phyloP scores from a whole-genome alignment of 2,113 vertebrate species.

The Hystrix brachyura region DNA sequence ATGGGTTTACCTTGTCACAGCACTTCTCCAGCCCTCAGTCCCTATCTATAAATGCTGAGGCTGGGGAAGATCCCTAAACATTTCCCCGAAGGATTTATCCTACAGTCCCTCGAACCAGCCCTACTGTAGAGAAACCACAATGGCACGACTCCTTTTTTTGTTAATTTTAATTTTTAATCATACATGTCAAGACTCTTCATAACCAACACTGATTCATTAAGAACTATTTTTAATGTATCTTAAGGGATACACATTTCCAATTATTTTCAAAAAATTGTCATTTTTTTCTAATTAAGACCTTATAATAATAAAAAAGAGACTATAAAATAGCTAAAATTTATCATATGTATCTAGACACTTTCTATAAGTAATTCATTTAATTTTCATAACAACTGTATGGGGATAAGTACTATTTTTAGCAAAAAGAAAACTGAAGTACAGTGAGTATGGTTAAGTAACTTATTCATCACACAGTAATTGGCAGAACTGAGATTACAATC shows the following conservation, averaged over 20 bases:
- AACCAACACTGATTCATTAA: constrained; percentile 60
- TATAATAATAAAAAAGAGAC: background rate
- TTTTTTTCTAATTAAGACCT: constrained; percentile 54
- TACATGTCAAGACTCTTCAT: constrained; percentile 1
- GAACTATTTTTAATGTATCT: constrained; percentile 34
- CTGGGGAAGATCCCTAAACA: background rate
- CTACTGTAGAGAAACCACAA: constrained; percentile 26
- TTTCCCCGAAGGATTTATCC: background rate
- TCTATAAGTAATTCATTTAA: background rate
- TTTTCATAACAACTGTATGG: background rate
- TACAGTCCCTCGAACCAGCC: background rate
- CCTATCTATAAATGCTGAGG: background rate
- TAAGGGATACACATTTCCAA: constrained; percentile 32
- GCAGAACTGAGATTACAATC: background rate
- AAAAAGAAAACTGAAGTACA: constrained; percentile 42
- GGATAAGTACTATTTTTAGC: constrained; percentile 34
- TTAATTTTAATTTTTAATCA: background rate
- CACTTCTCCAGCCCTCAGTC: background rate
- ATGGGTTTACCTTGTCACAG: background rate
- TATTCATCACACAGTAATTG: background rate
- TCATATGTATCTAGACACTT: background rate
- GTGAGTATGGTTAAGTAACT: constrained; percentile 17
- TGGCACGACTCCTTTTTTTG: background rate
- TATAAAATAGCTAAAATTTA: constrained; percentile 50
- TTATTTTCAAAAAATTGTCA: constrained; percentile 26